Evolutionary conservation across 2,113 vertebrate species (phyloP), one percentile per base, ranked within the genome.

Genomic region (Microcebus murinus): DNA sequence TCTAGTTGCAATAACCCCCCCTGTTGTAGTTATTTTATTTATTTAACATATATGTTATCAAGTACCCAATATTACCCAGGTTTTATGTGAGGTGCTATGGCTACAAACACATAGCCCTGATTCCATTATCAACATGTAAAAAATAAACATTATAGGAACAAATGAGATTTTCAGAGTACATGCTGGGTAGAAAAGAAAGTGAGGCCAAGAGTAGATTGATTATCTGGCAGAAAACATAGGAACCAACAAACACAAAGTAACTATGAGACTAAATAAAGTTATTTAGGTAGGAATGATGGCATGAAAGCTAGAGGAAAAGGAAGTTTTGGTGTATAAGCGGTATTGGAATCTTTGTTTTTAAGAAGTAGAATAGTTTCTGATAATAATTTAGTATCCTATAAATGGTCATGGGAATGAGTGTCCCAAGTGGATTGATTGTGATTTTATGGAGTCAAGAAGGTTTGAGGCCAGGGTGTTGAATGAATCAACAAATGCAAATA

Each of bases 181-280:
- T 42, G 29, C 6, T 73, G 42, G 73, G 8, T 55, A 82, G 42
- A 85, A 97, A 88, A n/a, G 3, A 87, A 76, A 80, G 4, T 76
- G 45, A 92, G 17, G 10, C 4, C 68, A 89, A 25, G 63, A 95
- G 25, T 82, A 86, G 36, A 88, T 77, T 70, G 50, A 87, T 87
- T 94, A 89, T 86, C 42, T 91, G 31, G 23, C 52, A 90, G 61
- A 94, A 97, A 95, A 63, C 23, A 93, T 65, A 5, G 15, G n/a
- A 4, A 6, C 77, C 27, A 73, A 52, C 21, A 76, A 97, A 82
- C 0, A 87, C 15, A 82, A 77, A 59, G 11, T 92, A 91, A 70
- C 36, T 67, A 63, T 34, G 67, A 91, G 29, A 45, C 12, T 48
- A 48, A 93, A 95, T 12, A 8, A 90, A 77, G 17, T 81, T 84